A percentile compares a stretch with the other conserved stretches of the same genome.
Conservation (phyloP, 2,888 invertebrate genomes). For the Metalampra italica region DNA sequence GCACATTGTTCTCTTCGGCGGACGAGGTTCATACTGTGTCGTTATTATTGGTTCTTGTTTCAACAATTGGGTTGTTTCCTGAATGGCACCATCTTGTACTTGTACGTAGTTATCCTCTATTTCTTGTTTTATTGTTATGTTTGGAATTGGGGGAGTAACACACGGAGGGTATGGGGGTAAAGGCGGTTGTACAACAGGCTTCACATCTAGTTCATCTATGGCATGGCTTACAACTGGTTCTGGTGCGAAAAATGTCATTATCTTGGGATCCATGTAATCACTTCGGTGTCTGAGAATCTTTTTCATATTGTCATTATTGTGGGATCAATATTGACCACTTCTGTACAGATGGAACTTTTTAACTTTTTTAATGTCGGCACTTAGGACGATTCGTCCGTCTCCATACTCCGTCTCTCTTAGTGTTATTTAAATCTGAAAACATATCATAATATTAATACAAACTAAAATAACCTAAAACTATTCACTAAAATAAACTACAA, state of each 20-base stretch:
- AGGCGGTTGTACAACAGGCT: constrained; percentile 32
- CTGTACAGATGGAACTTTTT: constrained; percentile 43
- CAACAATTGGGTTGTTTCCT: neutral
- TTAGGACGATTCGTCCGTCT: constrained; percentile 49
- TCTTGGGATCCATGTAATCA: too few species aligned
- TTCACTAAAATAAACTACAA: too few species aligned
- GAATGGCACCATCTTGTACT: neutral
- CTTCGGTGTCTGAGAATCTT: too few species aligned
- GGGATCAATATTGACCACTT: constrained; percentile 4
- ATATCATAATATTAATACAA: too few species aligned
- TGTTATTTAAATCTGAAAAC: constrained; percentile 12
- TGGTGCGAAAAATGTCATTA: neutral
- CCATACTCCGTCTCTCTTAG: constrained; percentile 25
- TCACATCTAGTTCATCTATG: neutral
- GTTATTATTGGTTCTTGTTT: neutral
- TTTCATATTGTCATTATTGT: neutral
- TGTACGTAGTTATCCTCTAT: constrained; percentile 31
- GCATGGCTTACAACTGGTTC: neutral
- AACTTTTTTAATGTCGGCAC: constrained; percentile 57
- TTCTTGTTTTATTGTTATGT: constrained; percentile 34
- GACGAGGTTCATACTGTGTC: neutral
- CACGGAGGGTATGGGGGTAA: constrained; percentile 42
- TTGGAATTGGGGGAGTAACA: constrained; percentile 24
- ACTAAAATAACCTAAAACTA: too few species aligned
- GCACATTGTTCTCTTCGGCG: constrained; percentile 36